A percentile compares a stretch with the other conserved stretches of the same genome.
Evolutionary conservation across 2,888 invertebrate genomes (phyloP).

Genomic region (Drosophila subquinaria): DNA sequence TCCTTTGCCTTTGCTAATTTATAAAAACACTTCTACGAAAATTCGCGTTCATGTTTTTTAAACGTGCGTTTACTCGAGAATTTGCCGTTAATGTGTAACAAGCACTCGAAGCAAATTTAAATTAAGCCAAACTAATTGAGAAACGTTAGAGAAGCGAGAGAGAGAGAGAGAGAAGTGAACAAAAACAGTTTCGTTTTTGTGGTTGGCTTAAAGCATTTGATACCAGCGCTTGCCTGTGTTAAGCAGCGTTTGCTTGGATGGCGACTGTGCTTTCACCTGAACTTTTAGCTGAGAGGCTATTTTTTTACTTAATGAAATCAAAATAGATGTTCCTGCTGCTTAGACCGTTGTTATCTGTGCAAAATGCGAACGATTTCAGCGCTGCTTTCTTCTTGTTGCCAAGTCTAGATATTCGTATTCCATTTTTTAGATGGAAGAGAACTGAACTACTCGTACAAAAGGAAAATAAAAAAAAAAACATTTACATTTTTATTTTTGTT

Average conservation of each 20-base stretch:
- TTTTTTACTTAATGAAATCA: slow-evolving; percentile 79
- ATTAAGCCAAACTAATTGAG: slow-evolving; percentile 78
- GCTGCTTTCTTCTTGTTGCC: slow-evolving; percentile 16
- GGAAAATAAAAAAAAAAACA: slow-evolving; percentile 6
- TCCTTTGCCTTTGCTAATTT: slow-evolving; percentile 55
- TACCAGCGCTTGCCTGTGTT: slow-evolving; percentile 6
- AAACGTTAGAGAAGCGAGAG: slow-evolving; percentile 15
- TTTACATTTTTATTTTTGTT: slow-evolving; percentile 6
- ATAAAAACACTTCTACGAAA: slow-evolving; percentile 46
- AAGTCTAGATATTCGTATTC: neutral
- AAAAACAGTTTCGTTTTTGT: slow-evolving; percentile 46
- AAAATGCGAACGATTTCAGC: slow-evolving; percentile 13
- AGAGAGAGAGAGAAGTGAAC: slow-evolving; percentile 10
- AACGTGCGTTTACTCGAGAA: slow-evolving; percentile 53
- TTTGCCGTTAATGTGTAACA: slow-evolving; percentile 68
- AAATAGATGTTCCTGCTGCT: slow-evolving; percentile 68
- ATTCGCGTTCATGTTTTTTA: slow-evolving; percentile 42
- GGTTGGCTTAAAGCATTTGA: slow-evolving; percentile 27
- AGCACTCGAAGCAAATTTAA: slow-evolving; percentile 75
- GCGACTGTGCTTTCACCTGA: slow-evolving; percentile 11
- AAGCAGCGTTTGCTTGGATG: slow-evolving; percentile 19
- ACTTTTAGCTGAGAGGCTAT: slow-evolving; percentile 61
- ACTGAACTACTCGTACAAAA: neutral
- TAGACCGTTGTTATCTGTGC: slow-evolving; percentile 37
- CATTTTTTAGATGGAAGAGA: neutral